Base-by-base conservation (phyloP, 2,797 vertebrate genomes). In the Muraenolepis orangiensis region DNA sequence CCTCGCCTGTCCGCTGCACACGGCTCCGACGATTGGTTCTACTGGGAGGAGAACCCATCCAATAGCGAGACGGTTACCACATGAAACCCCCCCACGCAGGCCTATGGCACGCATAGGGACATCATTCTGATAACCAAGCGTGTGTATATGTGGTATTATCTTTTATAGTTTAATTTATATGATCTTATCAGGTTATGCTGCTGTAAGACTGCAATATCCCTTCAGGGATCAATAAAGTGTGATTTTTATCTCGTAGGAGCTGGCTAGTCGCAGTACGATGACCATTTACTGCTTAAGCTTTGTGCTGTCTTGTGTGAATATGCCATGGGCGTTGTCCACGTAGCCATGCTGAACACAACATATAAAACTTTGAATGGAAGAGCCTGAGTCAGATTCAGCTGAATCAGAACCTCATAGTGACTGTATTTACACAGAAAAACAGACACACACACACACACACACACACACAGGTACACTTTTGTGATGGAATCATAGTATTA, bases 401-500 rank as follows among this genome's bases (percentile, higher is more conserved):
- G 3, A 51, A 51, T 51, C 46, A 51, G n/a, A 23, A 57, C 51
- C n/a, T 57, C 20, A 10, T 23, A 57, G 23, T 57, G 16, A n/a
- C 51, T 57, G 20, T 57, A 57, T 57, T 23, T 57, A 57, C 51
- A 57, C n/a, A 57, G n/a, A 8, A 57, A 23, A n/a, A 57, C 46
- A 57, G 14, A 8, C 46, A 57, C 18, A 57, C 46, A 57, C 46
- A 13, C 23, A 71, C 29, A 57, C 70, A 66, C 68, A 61, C 74
- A 64, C 74, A 76, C 36, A 51, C 74, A 70, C 73, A 61, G 29
- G 11, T 30, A 34, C 74, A 51, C 38, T 14, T 46, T 6, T n/a
- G 38, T 70, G 81, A 76, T 76, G 78, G 79, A 84, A 73, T 85
- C 81, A 80, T 2, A 57, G 46, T 66, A 83, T 69, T 40, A 34